Base-by-base conservation (phyloP, 2,113 vertebrate genomes). In the Hystrix brachyura region DNA sequence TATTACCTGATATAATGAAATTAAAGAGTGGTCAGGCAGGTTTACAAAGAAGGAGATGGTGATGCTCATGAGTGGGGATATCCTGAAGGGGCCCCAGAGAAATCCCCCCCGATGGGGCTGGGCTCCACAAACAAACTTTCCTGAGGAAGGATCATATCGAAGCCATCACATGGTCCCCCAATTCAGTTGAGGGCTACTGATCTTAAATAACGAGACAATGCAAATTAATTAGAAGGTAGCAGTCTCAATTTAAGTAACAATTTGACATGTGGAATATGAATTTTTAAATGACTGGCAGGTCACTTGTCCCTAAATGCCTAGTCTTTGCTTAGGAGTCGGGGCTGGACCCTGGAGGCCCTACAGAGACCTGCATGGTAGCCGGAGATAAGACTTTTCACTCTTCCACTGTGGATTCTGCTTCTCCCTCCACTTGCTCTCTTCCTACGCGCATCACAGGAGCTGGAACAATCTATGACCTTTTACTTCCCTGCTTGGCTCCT, bases 121-220 rank as follows among this genome's bases (percentile, higher is more conserved):
- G 21, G 38, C 2, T 15, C 4, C 69, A 91, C 11, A 38, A 71
- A 64, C 32, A 60, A 64, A 46, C 13, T 48, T 11, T 76, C 71
- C 60, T 57, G 27, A 82, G 34, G 32, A 60, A n/a, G 43, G n/a
- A 53, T 48, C 67, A 43, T 32, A 21, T 55, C 60, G 32, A 32
- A 43, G 2, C 1, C 17, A 82, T 80, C 55, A 84, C 1, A 91
- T 23, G 21, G 8, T 80, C 1, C 32, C 29, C 6, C 18, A 65
- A 32, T 71, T 81, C 78, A 96, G 34, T 27, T 79, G 80, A 90
- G 86, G 46, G 23, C 55, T 23, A 53, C 18, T 69, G 18, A 90
- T 87, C n/a, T 65, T 72, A 87, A 29, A 79, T 51, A 79, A 46
- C 71, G 80, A 88, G 29, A 46, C 34, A 17, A 67, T 21, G 59